phyloP scores from a whole-genome alignment of 1,140 invertebrate species.

The Drosophila fuyamai region DNA sequence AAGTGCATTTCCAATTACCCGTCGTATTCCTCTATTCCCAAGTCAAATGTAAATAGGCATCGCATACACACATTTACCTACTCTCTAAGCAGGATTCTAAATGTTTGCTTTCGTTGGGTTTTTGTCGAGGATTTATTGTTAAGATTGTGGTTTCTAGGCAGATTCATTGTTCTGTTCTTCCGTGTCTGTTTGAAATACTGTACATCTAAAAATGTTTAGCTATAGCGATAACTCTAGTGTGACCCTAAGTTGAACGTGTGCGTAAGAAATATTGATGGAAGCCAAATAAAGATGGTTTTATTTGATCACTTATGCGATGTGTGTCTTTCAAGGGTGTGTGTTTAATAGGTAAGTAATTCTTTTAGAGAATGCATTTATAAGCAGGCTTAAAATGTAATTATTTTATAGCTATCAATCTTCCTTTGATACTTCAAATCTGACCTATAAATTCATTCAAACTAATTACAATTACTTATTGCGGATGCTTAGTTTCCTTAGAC shows the following conservation, averaged over 20 bases:
- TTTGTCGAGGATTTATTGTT: constrained; percentile 41
- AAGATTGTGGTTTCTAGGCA: constrained; percentile 64
- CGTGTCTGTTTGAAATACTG: constrained; percentile 61
- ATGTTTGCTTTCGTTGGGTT: constrained; percentile 38
- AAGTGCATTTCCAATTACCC: constrained; percentile 27
- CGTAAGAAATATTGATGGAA: constrained; percentile 31
- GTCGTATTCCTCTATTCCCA: constrained; percentile 42
- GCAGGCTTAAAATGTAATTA: background rate
- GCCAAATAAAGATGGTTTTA: constrained; percentile 72
- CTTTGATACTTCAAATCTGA: constrained; percentile 14
- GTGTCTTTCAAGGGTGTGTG: background rate
- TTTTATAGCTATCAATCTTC: background rate
- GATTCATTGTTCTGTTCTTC: constrained; percentile 49
- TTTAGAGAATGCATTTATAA: too few relatives aligned
- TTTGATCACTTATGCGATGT: constrained; percentile 25
- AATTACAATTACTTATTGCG: constrained; percentile 20
- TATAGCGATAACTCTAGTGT: constrained; percentile 51
- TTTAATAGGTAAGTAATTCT: background rate
- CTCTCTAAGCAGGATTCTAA: constrained; percentile 38
- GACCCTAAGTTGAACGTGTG: constrained; percentile 53
- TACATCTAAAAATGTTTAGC: constrained; percentile 57
- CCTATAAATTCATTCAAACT: constrained; percentile 21
- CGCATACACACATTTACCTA: constrained; percentile 19
- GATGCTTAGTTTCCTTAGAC: background rate
- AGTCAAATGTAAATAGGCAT: constrained; percentile 77